Evolutionary conservation across 2,888 invertebrate species (phyloP), one percentile per base, ranked within the genome.

Genomic region (Oscheius myriophilus): DNA sequence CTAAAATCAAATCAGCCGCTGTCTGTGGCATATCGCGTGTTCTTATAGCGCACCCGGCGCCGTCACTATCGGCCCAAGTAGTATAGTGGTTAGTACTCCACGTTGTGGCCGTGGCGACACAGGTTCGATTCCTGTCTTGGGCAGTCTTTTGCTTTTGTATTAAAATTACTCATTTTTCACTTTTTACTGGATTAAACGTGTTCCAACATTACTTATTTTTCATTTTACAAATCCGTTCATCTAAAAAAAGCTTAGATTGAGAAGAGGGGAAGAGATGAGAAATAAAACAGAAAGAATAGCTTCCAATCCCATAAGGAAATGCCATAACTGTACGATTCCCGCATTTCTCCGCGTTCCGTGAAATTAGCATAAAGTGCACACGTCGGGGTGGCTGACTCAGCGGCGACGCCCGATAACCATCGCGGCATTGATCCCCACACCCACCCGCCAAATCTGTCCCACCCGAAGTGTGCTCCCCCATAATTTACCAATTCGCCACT

Each of bases 21-120:
- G 33, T 33, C 33, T 33, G 33, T 33, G 33, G 4, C 33, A 9
- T 9, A 33, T 9, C 33, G 33, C 3, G 33, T 33, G 33, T 33
- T 33, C 33, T 33, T 33, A 33, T 33, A 6, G 33, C 33, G 9
- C 33, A 6, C 33, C 33, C 33, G 33, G 33, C 33, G 33, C 33
- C 33, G 33, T 33, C 49, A 11, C 49, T 49, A 18, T 49, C 49
- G 55, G 55, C 55, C 55, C 55, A 55, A 55, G 55, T 79, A 79
- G 79, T 79, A 79, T 79, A 79, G 79, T 79, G 79, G 78, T 79
- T 79, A 79, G 79, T 79, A 79, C 79, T 79, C 79, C 74, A 76
- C 79, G 79, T 79, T 79, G 79, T 79, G 79, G 79, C 79, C 79
- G 79, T 76, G 74, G 79, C 79, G 79, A 79, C 79, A 66, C 64